Base-by-base conservation (phyloP, 2,888 invertebrate species). In the Girardia tigrina region DNA sequence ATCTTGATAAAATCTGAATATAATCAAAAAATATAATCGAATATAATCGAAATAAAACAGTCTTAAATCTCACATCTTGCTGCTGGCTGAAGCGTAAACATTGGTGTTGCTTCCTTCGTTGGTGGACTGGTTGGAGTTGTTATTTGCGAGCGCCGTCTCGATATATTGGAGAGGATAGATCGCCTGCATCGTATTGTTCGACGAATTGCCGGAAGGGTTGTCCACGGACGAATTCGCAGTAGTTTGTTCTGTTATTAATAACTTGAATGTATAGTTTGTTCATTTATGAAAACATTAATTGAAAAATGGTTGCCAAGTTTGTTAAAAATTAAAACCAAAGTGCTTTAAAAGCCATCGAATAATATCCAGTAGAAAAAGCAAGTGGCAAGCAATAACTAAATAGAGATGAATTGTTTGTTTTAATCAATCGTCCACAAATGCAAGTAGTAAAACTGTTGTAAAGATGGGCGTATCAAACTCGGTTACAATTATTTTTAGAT, bases 111-210 rank as follows among this genome's bases (percentile, higher is more conserved):
- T 36, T 36, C 36, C 36, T 36, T 36, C 36, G 16, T 36, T 36
- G 36, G 12, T 27, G 6, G 23, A 8, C 28, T 28, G 26, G 26
- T 27, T 28, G n/a, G 12, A 12, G 20, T 23, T 26, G 20, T 12
- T 70, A 8, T 20, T 20, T 6, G 20, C 70, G 12, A 23, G 8
- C n/a, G 27, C 26, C 23, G 72, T 28, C 12, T 76, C 76, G 26
- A 76, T 75, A 76, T 76, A 76, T 16, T 76, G 76, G n/a, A 76
- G 28, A 6, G 76, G 76, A 76, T 76, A 76, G 23, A 76, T 42
- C 2, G 76, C 29, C 23, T 76, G 76, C 1, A 75, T 36, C 6
- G 75, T 75, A 8, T 73, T 36, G 36, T 36, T 36, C 8, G 36
- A 36, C 16, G 72, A 71, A 36, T 36, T 36, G 8, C 36, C 36